Evolutionary conservation across 2,797 vertebrate species (phyloP).

Genomic region (Okamejei kenojei): DNA sequence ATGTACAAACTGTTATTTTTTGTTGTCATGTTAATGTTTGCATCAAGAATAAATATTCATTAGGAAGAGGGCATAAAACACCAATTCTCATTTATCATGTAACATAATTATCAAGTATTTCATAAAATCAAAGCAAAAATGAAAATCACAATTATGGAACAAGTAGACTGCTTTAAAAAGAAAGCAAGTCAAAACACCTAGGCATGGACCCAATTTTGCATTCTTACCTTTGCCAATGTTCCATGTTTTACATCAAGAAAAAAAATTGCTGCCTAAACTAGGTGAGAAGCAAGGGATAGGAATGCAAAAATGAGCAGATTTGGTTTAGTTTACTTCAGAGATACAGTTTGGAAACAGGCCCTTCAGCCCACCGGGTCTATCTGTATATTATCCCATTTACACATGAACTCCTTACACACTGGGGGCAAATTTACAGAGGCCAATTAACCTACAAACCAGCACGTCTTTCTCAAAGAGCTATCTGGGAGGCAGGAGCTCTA

Average conservation of each 20-base stretch:
- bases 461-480: no score
- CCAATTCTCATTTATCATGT: neutral
- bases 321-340: no score
- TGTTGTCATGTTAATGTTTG: neutral
- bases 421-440: no score
- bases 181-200: neutral
- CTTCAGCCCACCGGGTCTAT: no score
- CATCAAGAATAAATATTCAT: neutral
- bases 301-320: neutral
- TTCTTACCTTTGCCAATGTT: neutral
- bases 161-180: no score
- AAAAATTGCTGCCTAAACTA: neutral
- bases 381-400: no score
- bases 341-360: no score
- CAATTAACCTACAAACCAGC: no score
- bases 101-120: neutral
- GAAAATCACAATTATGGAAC: neutral
- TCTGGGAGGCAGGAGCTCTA: no score
- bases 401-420: no score
- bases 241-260: neutral
- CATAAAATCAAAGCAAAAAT: neutral
- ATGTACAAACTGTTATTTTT: neutral
- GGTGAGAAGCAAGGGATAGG: neutral
- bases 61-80: neutral
- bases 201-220: neutral